Percentiles rank a stretch among this genome's conserved stretches.
Evolutionary conservation across 2,888 invertebrate species (phyloP).

Genomic region (Microchrysa polita): DNA sequence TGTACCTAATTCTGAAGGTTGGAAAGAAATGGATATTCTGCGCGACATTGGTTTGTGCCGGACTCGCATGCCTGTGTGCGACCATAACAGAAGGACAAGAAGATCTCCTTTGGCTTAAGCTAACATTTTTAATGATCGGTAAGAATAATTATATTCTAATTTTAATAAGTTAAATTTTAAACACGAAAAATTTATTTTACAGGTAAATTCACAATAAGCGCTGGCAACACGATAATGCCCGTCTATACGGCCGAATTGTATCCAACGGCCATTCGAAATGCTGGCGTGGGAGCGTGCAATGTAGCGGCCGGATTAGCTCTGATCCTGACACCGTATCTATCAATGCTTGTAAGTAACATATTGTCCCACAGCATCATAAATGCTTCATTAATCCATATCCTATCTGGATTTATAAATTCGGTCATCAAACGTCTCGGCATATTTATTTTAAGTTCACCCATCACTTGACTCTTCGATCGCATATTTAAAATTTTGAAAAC

Average conservation of each 20-base stretch:
- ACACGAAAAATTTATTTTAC: constrained; percentile 22
- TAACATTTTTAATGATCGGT: constrained; percentile 80
- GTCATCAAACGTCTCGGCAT: too few species aligned
- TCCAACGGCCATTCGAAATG: constrained; percentile 75
- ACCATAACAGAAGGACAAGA: constrained; percentile 67
- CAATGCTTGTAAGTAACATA: constrained; percentile 75
- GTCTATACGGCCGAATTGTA: constrained; percentile 79
- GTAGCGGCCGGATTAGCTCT: constrained; percentile 79
- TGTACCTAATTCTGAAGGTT: constrained; percentile 77
- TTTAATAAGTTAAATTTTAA: not conserved
- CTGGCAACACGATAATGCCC: constrained; percentile 82
- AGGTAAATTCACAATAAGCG: constrained; percentile 78
- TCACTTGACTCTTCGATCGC: too few species aligned
- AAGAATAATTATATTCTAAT: constrained; percentile 16
- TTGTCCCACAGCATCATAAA: not conserved
- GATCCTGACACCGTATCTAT: constrained; percentile 79
- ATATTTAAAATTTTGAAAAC: too few species aligned
- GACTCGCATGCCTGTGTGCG: constrained; percentile 75
- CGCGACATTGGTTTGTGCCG: constrained; percentile 74
- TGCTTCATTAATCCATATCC: too few species aligned
- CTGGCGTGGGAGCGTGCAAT: constrained; percentile 79
- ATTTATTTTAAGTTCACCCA: too few species aligned
- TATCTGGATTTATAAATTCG: too few species aligned
- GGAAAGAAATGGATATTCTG: constrained; percentile 79
- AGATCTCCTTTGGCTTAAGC: constrained; percentile 73